A percentile compares a stretch with the other conserved stretches of the same genome.
These are phyloP conservation scores for Acanthoscelides obtectus DNA, from an alignment of 2,888 invertebrate species.

Conservation along the genomic window DNA sequence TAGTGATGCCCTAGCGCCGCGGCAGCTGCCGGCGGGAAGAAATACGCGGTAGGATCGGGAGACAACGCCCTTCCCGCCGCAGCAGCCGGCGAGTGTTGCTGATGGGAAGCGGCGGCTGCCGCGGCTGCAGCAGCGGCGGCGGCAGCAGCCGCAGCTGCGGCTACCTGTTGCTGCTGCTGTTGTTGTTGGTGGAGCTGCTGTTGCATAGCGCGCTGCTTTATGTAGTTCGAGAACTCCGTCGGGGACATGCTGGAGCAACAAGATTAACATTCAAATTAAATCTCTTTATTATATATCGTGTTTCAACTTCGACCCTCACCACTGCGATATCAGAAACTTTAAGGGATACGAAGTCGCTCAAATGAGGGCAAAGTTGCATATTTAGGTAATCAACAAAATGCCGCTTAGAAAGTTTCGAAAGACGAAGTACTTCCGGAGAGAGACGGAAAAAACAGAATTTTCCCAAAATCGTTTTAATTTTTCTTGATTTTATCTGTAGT, in stretches of 20 bases:
- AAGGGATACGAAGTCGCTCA: too few relatives aligned
- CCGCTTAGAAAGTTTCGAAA: too few relatives aligned
- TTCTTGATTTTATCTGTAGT: too few relatives aligned
- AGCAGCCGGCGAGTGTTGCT: slow-evolving; percentile 48
- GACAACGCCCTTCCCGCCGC: slow-evolving; percentile 58
- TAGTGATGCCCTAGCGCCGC: background rate
- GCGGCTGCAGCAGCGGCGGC: slow-evolving; percentile 19
- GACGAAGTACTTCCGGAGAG: too few relatives aligned
- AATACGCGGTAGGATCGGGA: slow-evolving; percentile 59
- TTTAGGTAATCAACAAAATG: too few relatives aligned
- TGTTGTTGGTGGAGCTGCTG: slow-evolving; percentile 56
- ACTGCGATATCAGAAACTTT: too few relatives aligned
- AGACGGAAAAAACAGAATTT: too few relatives aligned
- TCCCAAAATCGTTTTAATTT: too few relatives aligned
- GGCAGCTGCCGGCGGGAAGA: slow-evolving; percentile 45
- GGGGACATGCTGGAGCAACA: slow-evolving; percentile 79
- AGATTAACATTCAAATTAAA: slow-evolving; percentile 2
- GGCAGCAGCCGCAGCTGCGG: background rate
- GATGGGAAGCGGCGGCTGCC: slow-evolving; percentile 5
- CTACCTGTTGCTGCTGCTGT: slow-evolving; percentile 20
- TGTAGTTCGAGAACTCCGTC: slow-evolving; percentile 95
- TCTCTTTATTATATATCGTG: background rate
- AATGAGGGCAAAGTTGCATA: too few relatives aligned
- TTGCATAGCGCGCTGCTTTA: slow-evolving; percentile 89
- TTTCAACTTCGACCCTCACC: too few relatives aligned